Base-by-base conservation (phyloP, 2,797 vertebrate genomes). In the Sebastes paucispinis region DNA sequence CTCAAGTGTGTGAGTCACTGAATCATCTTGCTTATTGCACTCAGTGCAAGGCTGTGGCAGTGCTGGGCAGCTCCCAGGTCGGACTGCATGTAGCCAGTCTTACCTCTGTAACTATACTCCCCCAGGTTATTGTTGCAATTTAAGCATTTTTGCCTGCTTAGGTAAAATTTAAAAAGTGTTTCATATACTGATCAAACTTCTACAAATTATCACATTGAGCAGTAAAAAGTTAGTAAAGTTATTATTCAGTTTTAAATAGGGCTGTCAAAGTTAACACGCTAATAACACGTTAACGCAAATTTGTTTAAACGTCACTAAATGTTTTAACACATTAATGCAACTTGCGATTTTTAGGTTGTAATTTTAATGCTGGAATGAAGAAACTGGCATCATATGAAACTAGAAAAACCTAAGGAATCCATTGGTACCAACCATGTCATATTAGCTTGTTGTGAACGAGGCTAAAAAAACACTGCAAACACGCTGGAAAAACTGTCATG, bases 101-200 rank as follows among this genome's bases (percentile, higher is more conserved):
- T 31, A 9, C 47, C 18, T 39, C 52, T 47, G 18, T n/a, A 57
- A 54, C 60, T n/a, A 5, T 8, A 81, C 84, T 83, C 77, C 83
- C 69, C 67, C 82, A 75, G 58, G 75, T 77, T 76, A 22, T 60
- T 80, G 50, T 64, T 75, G 32, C 14, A 73, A 36, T 57, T 66
- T 8, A 7, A 12, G 9, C 57, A 66, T 75, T 75, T 72, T 77
- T 68, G 4, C 10, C 39, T 29, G 7, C 39, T 54, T 71, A 14
- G 65, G 57, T n/a, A 75, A 74, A 69, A 12, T 63, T 64, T 64
- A 7, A 64, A 43, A 32, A 14, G 20, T 31, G 31, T 52, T 80
- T 32, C 18, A 25, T 14, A 39, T 24, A 18, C 27, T 62, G 7
- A 52, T 80, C 58, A 47, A 52, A 55, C 2, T 13, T 27, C 10